Percentiles rank a stretch among this genome's conserved stretches.
Evolutionary conservation across 2,113 vertebrate species (phyloP).

Genomic region (Oreochromis tanganicae): DNA sequence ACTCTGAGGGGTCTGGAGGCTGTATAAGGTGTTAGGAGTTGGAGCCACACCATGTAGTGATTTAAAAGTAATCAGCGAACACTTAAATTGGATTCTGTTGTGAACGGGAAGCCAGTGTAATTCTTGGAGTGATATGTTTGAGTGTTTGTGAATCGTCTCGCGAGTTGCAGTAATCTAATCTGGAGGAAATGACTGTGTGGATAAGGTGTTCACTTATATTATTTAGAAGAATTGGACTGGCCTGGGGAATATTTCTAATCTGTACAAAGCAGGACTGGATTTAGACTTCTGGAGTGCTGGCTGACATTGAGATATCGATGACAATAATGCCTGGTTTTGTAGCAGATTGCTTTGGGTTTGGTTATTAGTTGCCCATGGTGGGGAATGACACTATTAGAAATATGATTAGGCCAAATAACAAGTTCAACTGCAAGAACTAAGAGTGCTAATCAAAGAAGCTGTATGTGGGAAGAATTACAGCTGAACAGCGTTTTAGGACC

Average conservation of each 20-base stretch:
- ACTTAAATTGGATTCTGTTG: not conserved
- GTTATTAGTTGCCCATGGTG: not conserved
- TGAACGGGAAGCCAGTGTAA: not conserved
- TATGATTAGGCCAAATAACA: not conserved
- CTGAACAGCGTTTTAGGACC: not conserved
- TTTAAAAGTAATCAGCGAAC: not conserved
- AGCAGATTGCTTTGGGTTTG: not conserved
- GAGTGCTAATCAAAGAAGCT: not conserved
- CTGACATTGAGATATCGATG: not conserved
- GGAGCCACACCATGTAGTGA: not conserved
- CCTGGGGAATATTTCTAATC: not conserved
- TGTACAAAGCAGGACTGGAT: not conserved
- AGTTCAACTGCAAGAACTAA: not conserved
- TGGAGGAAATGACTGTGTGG: not conserved
- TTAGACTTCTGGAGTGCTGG: not conserved
- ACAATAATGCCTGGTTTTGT: not conserved
- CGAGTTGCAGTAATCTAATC: not conserved
- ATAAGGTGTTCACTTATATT: not conserved
- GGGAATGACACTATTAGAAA: not conserved
- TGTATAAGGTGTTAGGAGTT: not conserved
- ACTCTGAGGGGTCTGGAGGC: not conserved
- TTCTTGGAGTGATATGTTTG: not conserved
- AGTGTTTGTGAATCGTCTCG: not conserved
- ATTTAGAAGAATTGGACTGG: not conserved
- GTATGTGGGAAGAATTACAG: not conserved